A percentile compares a stretch with the other conserved stretches of the same genome.
Evolutionary conservation across 53 echinoderm and acorn worm species (phyloP).

Genomic region (Patiria pectinifera): DNA sequence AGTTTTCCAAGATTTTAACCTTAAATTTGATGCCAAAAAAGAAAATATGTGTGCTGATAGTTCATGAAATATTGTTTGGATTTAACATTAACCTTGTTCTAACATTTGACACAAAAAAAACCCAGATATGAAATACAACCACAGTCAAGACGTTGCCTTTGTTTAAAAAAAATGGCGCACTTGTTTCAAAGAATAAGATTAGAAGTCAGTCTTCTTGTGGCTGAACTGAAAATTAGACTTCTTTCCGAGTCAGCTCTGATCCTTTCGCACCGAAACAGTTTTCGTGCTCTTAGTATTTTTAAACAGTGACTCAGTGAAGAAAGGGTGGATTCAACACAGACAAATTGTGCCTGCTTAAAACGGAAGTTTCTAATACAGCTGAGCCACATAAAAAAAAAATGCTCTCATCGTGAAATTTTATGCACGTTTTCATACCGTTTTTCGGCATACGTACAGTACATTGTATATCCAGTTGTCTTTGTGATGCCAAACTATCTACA

Average conservation of each 20-base stretch:
- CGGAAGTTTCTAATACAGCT: conserved; percentile 48
- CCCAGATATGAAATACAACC: not conserved
- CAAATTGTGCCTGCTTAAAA: conserved; percentile 57
- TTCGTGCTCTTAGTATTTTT: conserved; percentile 17
- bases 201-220: not conserved
- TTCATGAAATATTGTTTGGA: conserved; percentile 19
- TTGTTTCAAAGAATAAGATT: not conserved
- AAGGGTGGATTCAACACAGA: conserved; percentile 47
- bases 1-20: not conserved
- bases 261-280: conserved; percentile 20
- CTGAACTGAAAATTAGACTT: not conserved
- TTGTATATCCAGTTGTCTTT: conserved; percentile 29
- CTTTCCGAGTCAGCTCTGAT: conserved; percentile 6
- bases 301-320: conserved; percentile 38
- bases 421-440: conserved; percentile 56
- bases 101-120: not conserved
- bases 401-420: not conserved
- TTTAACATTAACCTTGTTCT: not conserved
- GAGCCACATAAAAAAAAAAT: conserved; percentile 27
- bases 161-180: not conserved
- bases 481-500: conserved; percentile 36
- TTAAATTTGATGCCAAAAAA: conserved; percentile 17
- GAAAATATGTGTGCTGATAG: conserved; percentile 7
- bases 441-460: conserved; percentile 25
- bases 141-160: not conserved